Percentiles rank a stretch among this genome's conserved stretches.
phyloP scores from a whole-genome alignment of 2,797 vertebrate genomes.

The Xyrichtys novacula region DNA sequence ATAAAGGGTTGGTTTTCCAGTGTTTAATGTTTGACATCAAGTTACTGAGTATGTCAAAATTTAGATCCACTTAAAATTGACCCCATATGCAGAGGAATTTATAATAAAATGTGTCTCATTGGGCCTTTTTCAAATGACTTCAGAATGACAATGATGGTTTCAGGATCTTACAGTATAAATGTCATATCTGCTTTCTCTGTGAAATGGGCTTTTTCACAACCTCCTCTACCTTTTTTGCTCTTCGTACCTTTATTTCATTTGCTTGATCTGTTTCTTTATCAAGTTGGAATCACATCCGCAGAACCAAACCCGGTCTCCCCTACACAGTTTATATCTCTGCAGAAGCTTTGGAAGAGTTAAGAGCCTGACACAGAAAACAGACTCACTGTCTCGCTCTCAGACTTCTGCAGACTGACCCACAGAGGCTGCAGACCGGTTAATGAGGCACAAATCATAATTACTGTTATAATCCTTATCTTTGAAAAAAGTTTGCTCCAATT shows the following conservation, averaged over 20 bases:
- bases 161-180: neutral
- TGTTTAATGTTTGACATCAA: too few relatives aligned
- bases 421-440: slow-evolving; percentile 27
- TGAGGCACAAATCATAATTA: slow-evolving; percentile 30
- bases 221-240: neutral
- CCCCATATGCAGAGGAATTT: neutral
- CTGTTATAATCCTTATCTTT: slow-evolving; percentile 32
- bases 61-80: too few relatives aligned
- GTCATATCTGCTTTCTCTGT: neutral
- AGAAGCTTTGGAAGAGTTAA: neutral
- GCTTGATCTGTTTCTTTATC: neutral
- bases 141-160: neutral
- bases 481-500: slow-evolving; percentile 21
- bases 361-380: slow-evolving; percentile 2
- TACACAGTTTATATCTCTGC: neutral
- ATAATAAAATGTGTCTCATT: neutral
- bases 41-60: too few relatives aligned
- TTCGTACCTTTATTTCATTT: too few relatives aligned
- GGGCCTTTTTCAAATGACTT: neutral
- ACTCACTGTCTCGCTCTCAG: neutral
- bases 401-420: slow-evolving; percentile 20
- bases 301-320: neutral
- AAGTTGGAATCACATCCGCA: neutral
- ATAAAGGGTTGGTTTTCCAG: too few relatives aligned
- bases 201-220: neutral